phyloP scores from a whole-genome alignment of 2,888 invertebrate species.

The Tineola bisselliella region DNA sequence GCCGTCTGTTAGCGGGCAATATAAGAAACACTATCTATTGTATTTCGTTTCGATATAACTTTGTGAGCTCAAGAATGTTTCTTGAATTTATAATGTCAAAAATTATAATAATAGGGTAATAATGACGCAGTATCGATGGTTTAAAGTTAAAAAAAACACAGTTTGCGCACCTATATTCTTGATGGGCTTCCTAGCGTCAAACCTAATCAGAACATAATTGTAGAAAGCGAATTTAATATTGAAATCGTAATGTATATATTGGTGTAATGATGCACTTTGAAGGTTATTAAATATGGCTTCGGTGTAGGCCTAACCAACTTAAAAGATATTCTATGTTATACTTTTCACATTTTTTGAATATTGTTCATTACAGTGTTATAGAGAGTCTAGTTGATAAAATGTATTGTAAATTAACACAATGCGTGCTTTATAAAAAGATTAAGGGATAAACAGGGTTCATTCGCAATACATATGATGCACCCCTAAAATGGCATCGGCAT shows the following conservation, averaged over 20 bases:
- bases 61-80: background rate
- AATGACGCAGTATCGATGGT: background rate
- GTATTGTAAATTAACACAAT: background rate
- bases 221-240: background rate
- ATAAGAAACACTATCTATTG: conserved; percentile 60
- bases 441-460: background rate
- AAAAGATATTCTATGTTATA: background rate
- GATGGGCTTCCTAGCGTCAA: background rate
- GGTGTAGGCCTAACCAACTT: background rate
- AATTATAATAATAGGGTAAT: background rate
- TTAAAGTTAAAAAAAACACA: background rate
- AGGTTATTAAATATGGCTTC: background rate
- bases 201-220: background rate
- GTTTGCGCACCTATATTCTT: background rate
- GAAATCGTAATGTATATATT: background rate
- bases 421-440: conserved; percentile 8
- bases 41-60: conserved; percentile 29
- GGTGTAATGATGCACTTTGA: background rate
- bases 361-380: background rate
- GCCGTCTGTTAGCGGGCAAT: conserved; percentile 58
- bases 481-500: background rate
- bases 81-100: background rate
- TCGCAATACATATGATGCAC: background rate
- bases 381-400: background rate
- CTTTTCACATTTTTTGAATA: too few species aligned